Evolutionary conservation across 2,888 invertebrate genomes (phyloP), one percentile per base, ranked within the genome.

Genomic region (Orchesella flavescens): DNA sequence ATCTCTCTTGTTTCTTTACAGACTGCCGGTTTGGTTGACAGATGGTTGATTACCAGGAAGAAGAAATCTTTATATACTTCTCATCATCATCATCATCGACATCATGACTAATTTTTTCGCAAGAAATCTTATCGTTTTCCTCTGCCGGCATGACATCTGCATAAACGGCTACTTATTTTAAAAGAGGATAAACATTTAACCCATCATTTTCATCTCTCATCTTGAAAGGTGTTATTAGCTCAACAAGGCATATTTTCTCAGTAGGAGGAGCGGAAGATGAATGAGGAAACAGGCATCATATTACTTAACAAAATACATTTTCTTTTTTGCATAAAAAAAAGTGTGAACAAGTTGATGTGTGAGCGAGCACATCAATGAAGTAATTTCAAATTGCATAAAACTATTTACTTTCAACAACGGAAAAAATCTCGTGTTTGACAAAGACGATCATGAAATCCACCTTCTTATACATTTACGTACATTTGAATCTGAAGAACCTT

Each of bases 21-120:
- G n/a, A 53, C 3, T 53, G 53, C 15, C 53, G n/a, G 53, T 57
- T 19, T 10, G 57, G 57, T 17, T 63, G 63, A 63, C 63, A 63
- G 63, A 63, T 63, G 63, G 63, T 23, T 63, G 63, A 63, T 57
- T 63, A 63, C 63, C 63, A 63, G 63, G 63, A 63, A 63, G 63
- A 57, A 13, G 53, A 57, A 57, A 57, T 57, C 57, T 57, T n/a
- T 34, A n/a, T 53, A 57, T 10, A 2, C 34, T 34, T n/a, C 57
- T 57, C 57, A 19, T 57, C 57, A 57, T n/a, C 57, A 57, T 57
- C 57, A 17, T 4, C n/a, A 34, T 34, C 34, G n/a, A n/a, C n/a
- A 34, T 34, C 34, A 34, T 34, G 15, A 57, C 17, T 63, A 23
- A 59, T 59, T 59, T 59, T 59, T 59, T 17, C 59, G 59, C 21